Conservation (phyloP, 2,797 vertebrate genomes). For the Peromyscus aztecus region DNA sequence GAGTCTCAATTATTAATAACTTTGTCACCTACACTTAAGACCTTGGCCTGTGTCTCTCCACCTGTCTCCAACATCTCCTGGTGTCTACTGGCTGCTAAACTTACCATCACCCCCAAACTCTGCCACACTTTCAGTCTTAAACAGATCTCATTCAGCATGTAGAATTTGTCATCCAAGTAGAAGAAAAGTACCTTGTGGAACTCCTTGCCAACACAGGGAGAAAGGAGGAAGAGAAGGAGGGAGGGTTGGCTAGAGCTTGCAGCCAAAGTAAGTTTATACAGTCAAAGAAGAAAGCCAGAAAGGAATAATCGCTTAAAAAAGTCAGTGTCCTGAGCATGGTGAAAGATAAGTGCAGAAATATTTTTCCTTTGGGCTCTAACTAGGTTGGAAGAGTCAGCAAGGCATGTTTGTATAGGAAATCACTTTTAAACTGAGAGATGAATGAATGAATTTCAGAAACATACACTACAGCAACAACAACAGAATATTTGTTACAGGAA, state of each 20-base stretch:
- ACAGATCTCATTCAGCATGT: neutral
- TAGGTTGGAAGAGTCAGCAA: neutral
- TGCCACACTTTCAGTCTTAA: neutral
- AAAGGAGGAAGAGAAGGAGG: neutral
- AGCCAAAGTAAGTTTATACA: neutral
- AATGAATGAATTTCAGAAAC: neutral
- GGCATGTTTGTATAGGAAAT: neutral
- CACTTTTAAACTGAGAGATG: neutral
- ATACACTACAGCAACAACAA: neutral
- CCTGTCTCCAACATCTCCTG: neutral
- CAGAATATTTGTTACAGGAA: neutral
- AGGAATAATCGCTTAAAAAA: neutral
- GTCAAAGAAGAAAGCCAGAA: neutral
- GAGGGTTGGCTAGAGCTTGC: neutral
- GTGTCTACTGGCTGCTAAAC: neutral
- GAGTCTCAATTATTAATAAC: neutral
- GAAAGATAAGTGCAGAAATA: neutral
- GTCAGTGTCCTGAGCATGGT: neutral
- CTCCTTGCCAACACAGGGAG: neutral
- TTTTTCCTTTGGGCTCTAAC: neutral
- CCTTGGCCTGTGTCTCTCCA: neutral
- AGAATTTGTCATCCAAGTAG: neutral
- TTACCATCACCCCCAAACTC: neutral
- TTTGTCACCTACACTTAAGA: neutral
- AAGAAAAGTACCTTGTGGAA: neutral